Percentiles rank a stretch among this genome's conserved stretches.
Evolutionary conservation across 2,113 vertebrate species (phyloP).

Genomic region (Pholis gunnellus): DNA sequence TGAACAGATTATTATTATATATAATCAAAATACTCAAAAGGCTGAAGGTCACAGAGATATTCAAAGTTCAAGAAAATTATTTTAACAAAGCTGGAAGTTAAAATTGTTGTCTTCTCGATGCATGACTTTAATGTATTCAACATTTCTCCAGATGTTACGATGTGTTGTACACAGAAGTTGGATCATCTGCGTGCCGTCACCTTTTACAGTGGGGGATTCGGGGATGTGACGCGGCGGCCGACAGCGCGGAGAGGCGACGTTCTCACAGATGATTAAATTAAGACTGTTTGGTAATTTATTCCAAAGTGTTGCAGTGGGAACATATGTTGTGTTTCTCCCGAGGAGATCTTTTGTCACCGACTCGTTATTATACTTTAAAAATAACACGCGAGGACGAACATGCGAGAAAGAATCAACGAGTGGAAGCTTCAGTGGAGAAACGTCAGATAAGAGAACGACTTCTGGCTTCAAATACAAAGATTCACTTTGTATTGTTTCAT

Average conservation of each 20-base stretch:
- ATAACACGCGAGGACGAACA: conserved; percentile 26
- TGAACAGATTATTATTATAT: too few species aligned
- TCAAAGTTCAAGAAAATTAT: neutral
- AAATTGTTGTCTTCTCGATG: neutral
- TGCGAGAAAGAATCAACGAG: neutral
- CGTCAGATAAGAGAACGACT: neutral
- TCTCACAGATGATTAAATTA: conserved; percentile 63
- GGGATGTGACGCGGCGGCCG: neutral
- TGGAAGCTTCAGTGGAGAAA: too few species aligned
- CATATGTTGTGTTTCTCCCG: conserved; percentile 56
- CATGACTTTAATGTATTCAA: neutral
- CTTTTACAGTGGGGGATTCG: conserved; percentile 15
- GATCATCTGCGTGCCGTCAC: neutral
- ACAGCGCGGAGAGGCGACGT: conserved; percentile 30
- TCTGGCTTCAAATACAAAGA: too few species aligned
- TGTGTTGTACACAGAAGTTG: neutral
- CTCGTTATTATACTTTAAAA: conserved; percentile 50
- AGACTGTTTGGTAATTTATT: conserved; percentile 73
- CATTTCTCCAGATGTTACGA: neutral
- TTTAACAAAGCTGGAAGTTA: neutral
- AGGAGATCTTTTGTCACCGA: conserved; percentile 52
- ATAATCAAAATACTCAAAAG: neutral
- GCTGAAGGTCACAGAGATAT: neutral
- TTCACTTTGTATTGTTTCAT: neutral
- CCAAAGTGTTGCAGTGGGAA: conserved; percentile 48